These are phyloP conservation scores for Drosophila gaucha DNA, from an alignment of 2,888 invertebrate genomes.

Conservation along the genomic window DNA sequence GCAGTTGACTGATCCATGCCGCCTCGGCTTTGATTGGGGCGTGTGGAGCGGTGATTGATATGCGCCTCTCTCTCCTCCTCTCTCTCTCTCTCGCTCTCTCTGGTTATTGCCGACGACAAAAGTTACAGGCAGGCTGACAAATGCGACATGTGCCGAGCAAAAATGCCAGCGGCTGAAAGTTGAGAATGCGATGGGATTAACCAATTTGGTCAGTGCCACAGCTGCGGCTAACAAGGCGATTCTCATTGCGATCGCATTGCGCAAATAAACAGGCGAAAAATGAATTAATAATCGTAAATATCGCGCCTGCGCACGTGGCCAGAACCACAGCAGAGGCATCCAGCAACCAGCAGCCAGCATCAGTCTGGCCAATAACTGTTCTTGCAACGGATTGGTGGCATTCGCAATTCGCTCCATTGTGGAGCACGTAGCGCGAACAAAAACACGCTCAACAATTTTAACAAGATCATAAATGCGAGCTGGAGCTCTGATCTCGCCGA, in stretches of 20 bases:
- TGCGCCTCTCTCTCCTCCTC: constrained; percentile 52
- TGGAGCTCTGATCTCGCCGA: constrained; percentile 70
- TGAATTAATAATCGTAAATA: constrained; percentile 83
- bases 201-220: constrained; percentile 51
- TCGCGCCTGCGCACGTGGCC: constrained; percentile 71
- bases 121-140: constrained; percentile 72
- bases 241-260: constrained; percentile 33
- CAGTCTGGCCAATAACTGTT: constrained; percentile 58
- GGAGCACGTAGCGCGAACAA: constrained; percentile 50
- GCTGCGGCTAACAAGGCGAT: constrained; percentile 62
- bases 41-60: constrained; percentile 64
- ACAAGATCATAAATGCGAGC: constrained; percentile 76
- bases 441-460: constrained; percentile 69
- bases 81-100: not conserved
- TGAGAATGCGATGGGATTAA: constrained; percentile 63
- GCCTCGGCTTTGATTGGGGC: constrained; percentile 59
- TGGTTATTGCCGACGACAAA: constrained; percentile 69
- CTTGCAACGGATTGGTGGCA: constrained; percentile 29
- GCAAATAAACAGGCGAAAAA: constrained; percentile 74
- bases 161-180: constrained; percentile 10
- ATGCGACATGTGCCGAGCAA: constrained; percentile 63
- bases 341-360: not conserved
- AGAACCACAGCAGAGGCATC: not conserved
- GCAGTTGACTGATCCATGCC: constrained; percentile 72
- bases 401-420: constrained; percentile 54